Conservation (phyloP, 2,797 vertebrate species). For the Aphelocoma californica region DNA sequence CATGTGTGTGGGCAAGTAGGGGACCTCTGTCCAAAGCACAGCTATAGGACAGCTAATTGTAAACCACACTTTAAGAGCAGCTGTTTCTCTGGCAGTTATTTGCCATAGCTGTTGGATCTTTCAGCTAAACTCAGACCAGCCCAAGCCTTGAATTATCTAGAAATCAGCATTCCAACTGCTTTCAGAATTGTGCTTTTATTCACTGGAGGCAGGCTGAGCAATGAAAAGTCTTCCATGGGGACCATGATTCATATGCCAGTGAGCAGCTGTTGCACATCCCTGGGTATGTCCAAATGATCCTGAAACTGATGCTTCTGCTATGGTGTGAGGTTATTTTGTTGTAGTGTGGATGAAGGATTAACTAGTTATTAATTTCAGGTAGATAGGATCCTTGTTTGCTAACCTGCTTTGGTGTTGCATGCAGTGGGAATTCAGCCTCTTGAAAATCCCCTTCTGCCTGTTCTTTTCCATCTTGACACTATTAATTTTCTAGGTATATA, state of each 20-base stretch:
- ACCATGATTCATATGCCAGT: background rate
- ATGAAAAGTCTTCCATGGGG: background rate
- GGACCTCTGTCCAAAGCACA: background rate
- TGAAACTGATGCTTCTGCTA: background rate
- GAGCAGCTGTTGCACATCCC: background rate
- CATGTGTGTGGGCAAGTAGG: background rate
- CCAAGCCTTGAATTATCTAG: background rate
- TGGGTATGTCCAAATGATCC: background rate
- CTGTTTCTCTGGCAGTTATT: background rate
- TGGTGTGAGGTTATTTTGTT: background rate
- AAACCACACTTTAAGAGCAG: background rate
- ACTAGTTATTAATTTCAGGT: background rate
- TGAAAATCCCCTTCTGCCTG: background rate
- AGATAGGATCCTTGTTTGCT: background rate
- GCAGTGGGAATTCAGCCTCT: background rate
- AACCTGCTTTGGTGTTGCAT: background rate
- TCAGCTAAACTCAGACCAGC: background rate
- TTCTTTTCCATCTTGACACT: background rate
- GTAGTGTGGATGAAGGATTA: background rate
- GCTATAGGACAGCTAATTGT: background rate
- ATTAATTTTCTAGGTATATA: background rate
- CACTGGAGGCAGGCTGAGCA: background rate
- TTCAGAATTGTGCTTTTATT: background rate
- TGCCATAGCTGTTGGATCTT: background rate
- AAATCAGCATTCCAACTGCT: background rate